Conservation (phyloP, 2,888 invertebrate genomes). For the Ellobium chinense region DNA sequence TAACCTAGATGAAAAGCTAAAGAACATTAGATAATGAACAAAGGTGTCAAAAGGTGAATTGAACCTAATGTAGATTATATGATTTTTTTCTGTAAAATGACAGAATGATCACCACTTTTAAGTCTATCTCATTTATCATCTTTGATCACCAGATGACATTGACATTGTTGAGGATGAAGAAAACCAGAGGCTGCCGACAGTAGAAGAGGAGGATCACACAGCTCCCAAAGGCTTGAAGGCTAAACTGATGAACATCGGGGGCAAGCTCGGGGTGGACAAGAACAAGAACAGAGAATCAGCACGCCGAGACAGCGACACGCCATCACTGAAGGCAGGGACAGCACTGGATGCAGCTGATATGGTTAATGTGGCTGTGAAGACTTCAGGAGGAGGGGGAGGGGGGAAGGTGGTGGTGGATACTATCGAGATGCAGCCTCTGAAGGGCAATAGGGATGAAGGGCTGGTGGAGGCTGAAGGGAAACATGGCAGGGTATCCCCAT, state of each 20-base stretch:
- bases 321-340: background rate
- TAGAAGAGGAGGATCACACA: constrained; percentile 47
- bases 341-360: background rate
- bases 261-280: constrained; percentile 32
- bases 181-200: constrained; percentile 26
- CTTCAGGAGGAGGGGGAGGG: background rate
- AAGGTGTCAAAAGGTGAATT: too few relatives aligned
- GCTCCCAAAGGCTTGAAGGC: constrained; percentile 43
- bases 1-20: too few relatives aligned
- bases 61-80: too few relatives aligned
- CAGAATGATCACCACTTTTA: too few relatives aligned
- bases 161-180: constrained; percentile 38
- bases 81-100: too few relatives aligned
- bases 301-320: constrained; percentile 31
- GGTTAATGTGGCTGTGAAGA: constrained; percentile 15
- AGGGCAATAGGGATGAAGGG: background rate
- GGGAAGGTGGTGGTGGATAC: constrained; percentile 21
- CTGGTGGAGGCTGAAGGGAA: background rate
- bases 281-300: constrained; percentile 8
- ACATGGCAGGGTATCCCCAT: background rate
- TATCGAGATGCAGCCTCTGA: constrained; percentile 40
- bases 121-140: too few relatives aligned
- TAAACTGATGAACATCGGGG: constrained; percentile 17
- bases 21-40: too few relatives aligned
- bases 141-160: constrained; percentile 30